A percentile compares a stretch with the other conserved stretches of the same genome.
Conservation (phyloP, 1,140 invertebrate genomes). For the Scaptodrosophila lebanonensis region DNA sequence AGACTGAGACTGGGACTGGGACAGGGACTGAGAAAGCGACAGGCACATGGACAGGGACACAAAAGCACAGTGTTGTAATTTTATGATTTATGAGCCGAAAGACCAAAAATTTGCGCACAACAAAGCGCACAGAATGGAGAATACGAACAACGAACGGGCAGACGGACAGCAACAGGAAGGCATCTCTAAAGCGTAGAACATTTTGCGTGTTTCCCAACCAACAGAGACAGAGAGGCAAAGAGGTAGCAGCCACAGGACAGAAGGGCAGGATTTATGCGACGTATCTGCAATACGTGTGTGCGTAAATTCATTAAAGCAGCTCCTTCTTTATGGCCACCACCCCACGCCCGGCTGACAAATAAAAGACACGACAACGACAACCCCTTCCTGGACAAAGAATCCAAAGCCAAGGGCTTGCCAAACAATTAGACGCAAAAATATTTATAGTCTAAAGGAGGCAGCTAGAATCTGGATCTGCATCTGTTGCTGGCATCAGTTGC, state of each 20-base stretch:
- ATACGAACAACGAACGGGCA: conserved; percentile 10
- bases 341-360: no score
- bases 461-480: no score
- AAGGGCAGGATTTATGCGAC: conserved; percentile 66
- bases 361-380: no score
- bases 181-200: conserved; percentile 40
- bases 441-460: conserved; percentile 55
- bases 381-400: conserved; percentile 19
- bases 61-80: conserved; percentile 70
- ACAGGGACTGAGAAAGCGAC: no score
- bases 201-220: conserved; percentile 43
- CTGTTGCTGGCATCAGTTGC: no score
- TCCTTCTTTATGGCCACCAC: conserved; percentile 39
- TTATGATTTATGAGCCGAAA: conserved; percentile 65
- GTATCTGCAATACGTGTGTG: conserved; percentile 45
- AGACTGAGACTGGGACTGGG: no score
- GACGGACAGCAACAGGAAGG: not conserved
- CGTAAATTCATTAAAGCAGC: conserved; percentile 64
- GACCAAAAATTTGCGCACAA: conserved; percentile 64
- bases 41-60: conserved; percentile 4
- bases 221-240: conserved; percentile 19
- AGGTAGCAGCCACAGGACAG: no score
- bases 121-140: conserved; percentile 26
- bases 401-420: conserved; percentile 34
- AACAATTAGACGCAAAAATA: conserved; percentile 70